phyloP scores from a whole-genome alignment of 2,113 vertebrate species.

The Erythrocercus mccallii region DNA sequence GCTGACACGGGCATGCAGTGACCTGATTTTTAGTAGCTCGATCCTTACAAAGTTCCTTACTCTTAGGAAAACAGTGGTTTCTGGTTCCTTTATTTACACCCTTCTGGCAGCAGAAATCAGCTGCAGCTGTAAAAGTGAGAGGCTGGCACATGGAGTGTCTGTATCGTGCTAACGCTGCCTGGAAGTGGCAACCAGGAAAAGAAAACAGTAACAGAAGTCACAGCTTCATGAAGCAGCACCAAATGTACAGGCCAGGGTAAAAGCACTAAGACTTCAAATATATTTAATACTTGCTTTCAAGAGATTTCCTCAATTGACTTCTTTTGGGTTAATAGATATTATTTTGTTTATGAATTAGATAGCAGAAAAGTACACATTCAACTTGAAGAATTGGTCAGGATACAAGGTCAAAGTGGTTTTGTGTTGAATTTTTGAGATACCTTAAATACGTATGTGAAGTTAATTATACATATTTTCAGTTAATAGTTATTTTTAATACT shows the following conservation, averaged over 20 bases:
- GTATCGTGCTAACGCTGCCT: slow-evolving; percentile 46
- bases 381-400: background rate
- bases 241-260: background rate
- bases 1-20: background rate
- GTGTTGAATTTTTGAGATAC: slow-evolving; percentile 15
- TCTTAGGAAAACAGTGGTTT: slow-evolving; percentile 20
- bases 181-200: background rate
- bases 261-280: background rate
- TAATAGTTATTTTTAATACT: slow-evolving; percentile 2
- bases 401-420: background rate
- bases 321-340: background rate
- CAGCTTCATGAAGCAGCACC: background rate
- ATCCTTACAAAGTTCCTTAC: background rate
- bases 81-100: slow-evolving; percentile 71
- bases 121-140: background rate
- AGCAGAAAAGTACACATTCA: background rate
- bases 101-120: slow-evolving; percentile 58
- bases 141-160: background rate
- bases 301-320: background rate
- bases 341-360: slow-evolving; percentile 12
- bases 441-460: background rate
- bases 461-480: background rate
- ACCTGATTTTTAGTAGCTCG: background rate
- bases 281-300: background rate
- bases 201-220: background rate